Evolutionary conservation across 2,113 vertebrate species (phyloP).

Genomic region (Nesoenas mayeri): DNA sequence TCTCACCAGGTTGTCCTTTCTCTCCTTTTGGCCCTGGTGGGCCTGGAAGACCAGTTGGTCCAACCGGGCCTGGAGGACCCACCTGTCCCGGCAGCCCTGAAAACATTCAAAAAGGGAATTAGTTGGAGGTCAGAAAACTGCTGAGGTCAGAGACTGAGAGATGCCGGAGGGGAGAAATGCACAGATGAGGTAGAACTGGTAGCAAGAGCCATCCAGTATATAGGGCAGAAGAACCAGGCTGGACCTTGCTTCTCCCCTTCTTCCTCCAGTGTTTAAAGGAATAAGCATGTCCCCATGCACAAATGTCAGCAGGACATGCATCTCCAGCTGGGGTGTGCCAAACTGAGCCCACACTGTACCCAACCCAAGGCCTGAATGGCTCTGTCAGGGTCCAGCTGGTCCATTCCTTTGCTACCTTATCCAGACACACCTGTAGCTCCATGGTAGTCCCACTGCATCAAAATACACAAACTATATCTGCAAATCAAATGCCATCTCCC

Average conservation of each 20-base stretch:
- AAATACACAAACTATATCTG: neutral
- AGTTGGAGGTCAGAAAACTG: neutral
- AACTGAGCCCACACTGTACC: neutral
- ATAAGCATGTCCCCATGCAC: neutral
- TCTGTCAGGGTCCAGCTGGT: neutral
- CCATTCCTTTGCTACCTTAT: neutral
- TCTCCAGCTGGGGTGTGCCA: neutral
- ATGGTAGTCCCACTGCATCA: neutral
- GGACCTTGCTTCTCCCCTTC: neutral
- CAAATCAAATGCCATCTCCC: neutral
- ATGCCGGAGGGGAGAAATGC: neutral
- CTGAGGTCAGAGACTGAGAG: neutral
- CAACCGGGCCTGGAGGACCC: constrained; percentile 72
- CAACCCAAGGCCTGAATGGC: neutral
- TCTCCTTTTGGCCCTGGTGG: constrained; percentile 79
- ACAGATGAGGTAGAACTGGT: neutral
- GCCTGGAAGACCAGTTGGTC: constrained; percentile 73
- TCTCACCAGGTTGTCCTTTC: constrained; percentile 77
- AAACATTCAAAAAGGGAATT: neutral
- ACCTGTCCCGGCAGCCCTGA: constrained; percentile 75
- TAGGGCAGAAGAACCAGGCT: neutral
- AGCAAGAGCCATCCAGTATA: neutral
- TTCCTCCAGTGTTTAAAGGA: neutral
- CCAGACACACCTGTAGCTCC: neutral
- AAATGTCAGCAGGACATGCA: neutral